Base-by-base conservation (phyloP, 1,140 invertebrate genomes). In the Artemia franciscana region DNA sequence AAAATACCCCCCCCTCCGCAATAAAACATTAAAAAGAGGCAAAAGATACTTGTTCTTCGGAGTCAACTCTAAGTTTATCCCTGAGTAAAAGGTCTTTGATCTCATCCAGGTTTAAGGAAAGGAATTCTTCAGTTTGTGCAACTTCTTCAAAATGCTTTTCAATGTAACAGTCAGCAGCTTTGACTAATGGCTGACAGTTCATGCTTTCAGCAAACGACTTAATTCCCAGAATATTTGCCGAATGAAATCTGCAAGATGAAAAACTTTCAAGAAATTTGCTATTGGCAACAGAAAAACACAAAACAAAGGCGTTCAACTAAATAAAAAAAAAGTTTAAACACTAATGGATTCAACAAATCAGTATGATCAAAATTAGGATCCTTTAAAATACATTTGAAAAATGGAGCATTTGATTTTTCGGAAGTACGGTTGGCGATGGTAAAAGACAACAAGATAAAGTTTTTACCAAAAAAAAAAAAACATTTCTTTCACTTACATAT, bases 101-200 rank as follows among this genome's bases (percentile, higher is more conserved):
- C 63, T 89, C 85, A 0, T 73, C 69, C 7, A 82, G 73, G 23
- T 69, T 67, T n/a, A 89, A 72, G 63, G 73, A 76, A 7, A 87
- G 71, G 73, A 87, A 92, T 69, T 91, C 88, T 27, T 90, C 84
- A 9, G 82, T 81, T 62, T 79, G 74, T 1, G 83, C 80, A 2
- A 92, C 84, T 68, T 86, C 82, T 62, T 81, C 77, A 74, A 92
- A 92, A 73, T 88, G 83, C 67, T 85, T 82, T 67, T 89, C 82
- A 63, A 92, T 83, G 71, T 83, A 92, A 69, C 84, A 83, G 69
- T 90, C 85, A 15, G 85, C 81, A 24, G 83, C 81, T 62, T 84
- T 78, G 2, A 87, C 81, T 5, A 92, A 73, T 4, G 77, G 71
- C 0, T 75, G 71, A 70, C 86, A 91, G 63, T 83, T 83, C 60